Evolutionary conservation across 1,140 invertebrate genomes (phyloP).

Genomic region (Kradibia gibbosae): DNA sequence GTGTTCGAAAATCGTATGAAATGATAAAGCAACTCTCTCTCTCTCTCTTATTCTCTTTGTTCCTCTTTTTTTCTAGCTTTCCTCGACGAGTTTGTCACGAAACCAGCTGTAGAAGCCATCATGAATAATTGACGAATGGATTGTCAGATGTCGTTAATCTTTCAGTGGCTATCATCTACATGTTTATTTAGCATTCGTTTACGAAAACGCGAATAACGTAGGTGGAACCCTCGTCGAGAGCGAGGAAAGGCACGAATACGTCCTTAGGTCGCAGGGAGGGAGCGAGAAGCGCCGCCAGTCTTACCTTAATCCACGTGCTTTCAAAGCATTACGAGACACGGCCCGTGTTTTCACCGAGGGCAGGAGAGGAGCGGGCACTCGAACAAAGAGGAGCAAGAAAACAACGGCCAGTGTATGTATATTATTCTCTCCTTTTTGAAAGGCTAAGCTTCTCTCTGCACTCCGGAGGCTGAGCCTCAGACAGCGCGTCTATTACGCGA

Average conservation of each 20-base stretch:
- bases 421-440: neutral
- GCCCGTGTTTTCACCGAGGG: neutral
- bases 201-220: neutral
- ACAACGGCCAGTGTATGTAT: neutral
- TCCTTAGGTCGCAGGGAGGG: no score
- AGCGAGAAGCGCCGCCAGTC: neutral
- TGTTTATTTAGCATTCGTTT: neutral
- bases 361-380: neutral
- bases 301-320: conserved; percentile 4
- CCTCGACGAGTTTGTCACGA: neutral
- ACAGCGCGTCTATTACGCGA: neutral
- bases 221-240: no score
- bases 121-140: neutral
- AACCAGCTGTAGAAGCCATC: neutral
- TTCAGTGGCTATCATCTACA: neutral
- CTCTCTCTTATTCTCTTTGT: neutral
- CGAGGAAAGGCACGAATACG: neutral
- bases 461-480: neutral
- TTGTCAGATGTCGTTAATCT: neutral
- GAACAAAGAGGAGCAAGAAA: conserved; percentile 1
- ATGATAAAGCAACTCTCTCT: neutral
- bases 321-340: conserved; percentile 1
- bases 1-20: neutral
- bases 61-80: neutral
- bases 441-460: no score